These are phyloP conservation scores for Drosophila funebris DNA, from an alignment of 1,140 invertebrate species.

Conservation along the genomic window DNA sequence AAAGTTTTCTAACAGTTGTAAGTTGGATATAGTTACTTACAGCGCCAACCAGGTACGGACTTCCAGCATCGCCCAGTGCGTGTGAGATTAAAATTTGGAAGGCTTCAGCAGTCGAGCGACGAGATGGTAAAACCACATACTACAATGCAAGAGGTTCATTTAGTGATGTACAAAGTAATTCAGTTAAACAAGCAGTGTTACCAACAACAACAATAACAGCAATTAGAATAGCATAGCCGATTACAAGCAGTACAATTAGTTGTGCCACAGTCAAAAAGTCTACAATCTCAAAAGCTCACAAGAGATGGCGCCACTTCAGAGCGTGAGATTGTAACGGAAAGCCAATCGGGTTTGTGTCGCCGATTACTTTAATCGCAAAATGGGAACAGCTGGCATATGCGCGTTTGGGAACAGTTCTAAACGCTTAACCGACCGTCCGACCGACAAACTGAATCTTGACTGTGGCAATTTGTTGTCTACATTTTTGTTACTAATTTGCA, in stretches of 20 bases:
- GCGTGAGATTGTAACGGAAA: slow-evolving; percentile 85
- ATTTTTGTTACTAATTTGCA: slow-evolving; percentile 18
- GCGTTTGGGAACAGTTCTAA: slow-evolving; percentile 39
- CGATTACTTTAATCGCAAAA: slow-evolving; percentile 93
- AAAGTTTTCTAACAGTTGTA: neutral
- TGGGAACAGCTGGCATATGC: slow-evolving; percentile 90
- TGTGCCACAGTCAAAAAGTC: slow-evolving; percentile 19
- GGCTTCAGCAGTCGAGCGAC: slow-evolving; percentile 96
- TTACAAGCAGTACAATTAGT: slow-evolving; percentile 26
- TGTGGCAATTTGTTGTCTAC: slow-evolving; percentile 47
- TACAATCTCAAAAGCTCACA: slow-evolving; percentile 27
- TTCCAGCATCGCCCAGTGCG: slow-evolving; percentile 96
- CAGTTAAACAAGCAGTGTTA: slow-evolving; percentile 40
- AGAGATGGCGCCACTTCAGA: slow-evolving; percentile 86
- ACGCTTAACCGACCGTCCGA: slow-evolving; percentile 19
- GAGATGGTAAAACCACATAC: slow-evolving; percentile 96
- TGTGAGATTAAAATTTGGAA: slow-evolving; percentile 97
- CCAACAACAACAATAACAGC: slow-evolving; percentile 22
- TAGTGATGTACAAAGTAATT: neutral
- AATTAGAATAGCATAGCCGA: slow-evolving; percentile 11
- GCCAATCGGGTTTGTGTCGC: slow-evolving; percentile 13
- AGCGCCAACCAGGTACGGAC: slow-evolving; percentile 95
- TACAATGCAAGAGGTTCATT: slow-evolving; percentile 74
- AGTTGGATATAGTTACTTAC: slow-evolving; percentile 86
- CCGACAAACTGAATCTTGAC: slow-evolving; percentile 6